Percentiles rank a stretch among this genome's conserved stretches.
These are phyloP conservation scores for Amphiduros pacificus DNA, from an alignment of 2,888 invertebrate species.

Conservation along the genomic window DNA sequence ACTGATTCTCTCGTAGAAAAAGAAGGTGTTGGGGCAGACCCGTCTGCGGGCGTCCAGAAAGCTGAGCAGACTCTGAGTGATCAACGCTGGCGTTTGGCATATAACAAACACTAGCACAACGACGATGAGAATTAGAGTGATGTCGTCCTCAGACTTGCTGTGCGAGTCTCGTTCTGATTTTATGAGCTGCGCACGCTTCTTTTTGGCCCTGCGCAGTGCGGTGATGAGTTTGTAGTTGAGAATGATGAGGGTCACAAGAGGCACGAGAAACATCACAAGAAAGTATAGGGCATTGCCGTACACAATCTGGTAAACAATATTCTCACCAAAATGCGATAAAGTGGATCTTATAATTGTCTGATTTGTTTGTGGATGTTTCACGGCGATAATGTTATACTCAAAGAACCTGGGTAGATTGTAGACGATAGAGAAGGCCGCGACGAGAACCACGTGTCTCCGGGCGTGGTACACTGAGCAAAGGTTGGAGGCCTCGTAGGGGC, in stretches of 20 bases:
- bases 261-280: constrained; percentile 33
- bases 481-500: constrained; percentile 29
- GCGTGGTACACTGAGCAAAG: constrained; percentile 31
- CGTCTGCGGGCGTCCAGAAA: constrained; percentile 3
- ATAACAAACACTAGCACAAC: constrained; percentile 37
- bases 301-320: constrained; percentile 29
- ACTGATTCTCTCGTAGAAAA: constrained; percentile 35
- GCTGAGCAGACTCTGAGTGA: constrained; percentile 31
- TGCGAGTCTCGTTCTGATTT: constrained; percentile 11
- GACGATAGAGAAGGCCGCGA: constrained; percentile 24
- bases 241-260: constrained; percentile 30
- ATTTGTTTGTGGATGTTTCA: constrained; percentile 1
- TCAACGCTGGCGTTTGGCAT: constrained; percentile 34
- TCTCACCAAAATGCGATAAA: constrained; percentile 11
- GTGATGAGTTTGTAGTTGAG: constrained; percentile 32
- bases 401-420: constrained; percentile 35
- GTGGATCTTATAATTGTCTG: not conserved
- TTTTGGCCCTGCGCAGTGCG: constrained; percentile 29
- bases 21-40: constrained; percentile 30
- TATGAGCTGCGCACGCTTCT: constrained; percentile 29
- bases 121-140: constrained; percentile 35
- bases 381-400: constrained; percentile 25
- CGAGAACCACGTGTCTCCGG: constrained; percentile 27
- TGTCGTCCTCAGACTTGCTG: constrained; percentile 34
- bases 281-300: constrained; percentile 31